Conservation (phyloP, 2,113 vertebrate genomes). For the Girardinichthys multiradiatus region DNA sequence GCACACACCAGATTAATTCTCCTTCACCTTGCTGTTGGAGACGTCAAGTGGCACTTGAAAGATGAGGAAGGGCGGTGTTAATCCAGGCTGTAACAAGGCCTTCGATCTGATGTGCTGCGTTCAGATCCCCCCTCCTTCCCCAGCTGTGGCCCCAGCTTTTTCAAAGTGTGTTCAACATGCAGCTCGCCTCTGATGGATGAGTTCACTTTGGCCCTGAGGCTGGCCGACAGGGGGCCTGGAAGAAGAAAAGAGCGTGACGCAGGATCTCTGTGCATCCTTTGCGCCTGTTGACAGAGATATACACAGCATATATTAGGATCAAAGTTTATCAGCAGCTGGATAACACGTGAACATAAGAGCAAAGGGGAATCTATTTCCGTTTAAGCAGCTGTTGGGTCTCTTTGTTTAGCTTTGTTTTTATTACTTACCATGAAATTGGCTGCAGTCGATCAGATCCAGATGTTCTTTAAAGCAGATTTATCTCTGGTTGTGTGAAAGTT, state of each 20-base stretch:
- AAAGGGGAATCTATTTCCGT: neutral
- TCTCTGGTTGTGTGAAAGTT: neutral
- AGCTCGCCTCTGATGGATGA: conserved; percentile 72
- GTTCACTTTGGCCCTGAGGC: conserved; percentile 46
- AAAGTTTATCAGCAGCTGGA: conserved; percentile 1
- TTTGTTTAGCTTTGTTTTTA: neutral
- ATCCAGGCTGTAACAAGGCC: conserved; percentile 53
- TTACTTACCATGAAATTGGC: neutral
- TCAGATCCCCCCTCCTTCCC: conserved; percentile 35
- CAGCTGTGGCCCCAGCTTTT: conserved; percentile 61
- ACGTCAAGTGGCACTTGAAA: conserved; percentile 74
- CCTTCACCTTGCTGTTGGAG: conserved; percentile 63
- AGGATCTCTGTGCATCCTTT: conserved; percentile 38
- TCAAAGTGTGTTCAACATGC: conserved; percentile 79
- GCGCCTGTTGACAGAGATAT: neutral
- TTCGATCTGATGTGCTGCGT: conserved; percentile 34
- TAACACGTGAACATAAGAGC: neutral
- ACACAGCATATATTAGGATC: neutral
- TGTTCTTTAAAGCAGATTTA: neutral
- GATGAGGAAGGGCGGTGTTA: conserved; percentile 64
- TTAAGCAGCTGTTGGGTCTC: neutral
- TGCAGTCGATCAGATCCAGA: neutral
- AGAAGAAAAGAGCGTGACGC: conserved; percentile 57
- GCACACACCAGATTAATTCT: conserved; percentile 66
- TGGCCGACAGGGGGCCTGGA: conserved; percentile 64